Percentiles rank a stretch among this genome's conserved stretches.
These are phyloP conservation scores for Cossypha heuglini DNA, from an alignment of 2,797 vertebrate genomes.

Conservation along the genomic window DNA sequence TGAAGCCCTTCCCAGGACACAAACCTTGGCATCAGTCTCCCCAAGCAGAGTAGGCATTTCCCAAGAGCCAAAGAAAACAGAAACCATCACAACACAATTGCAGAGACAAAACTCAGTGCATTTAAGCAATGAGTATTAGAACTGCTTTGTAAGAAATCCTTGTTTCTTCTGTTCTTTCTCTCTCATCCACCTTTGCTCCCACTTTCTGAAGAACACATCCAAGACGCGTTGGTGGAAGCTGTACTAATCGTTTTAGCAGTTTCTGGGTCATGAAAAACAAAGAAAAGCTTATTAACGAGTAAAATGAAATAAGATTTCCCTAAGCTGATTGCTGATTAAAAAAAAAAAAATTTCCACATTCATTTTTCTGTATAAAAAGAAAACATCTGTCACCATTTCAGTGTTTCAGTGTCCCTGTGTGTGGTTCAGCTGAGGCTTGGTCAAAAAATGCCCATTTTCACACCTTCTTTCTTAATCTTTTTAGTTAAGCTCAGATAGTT, in stretches of 20 bases:
- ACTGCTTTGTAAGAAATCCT: neutral
- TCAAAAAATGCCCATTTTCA: conserved; percentile 30
- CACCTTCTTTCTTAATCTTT: conserved; percentile 34
- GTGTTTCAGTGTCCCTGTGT: neutral
- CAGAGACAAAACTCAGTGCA: neutral
- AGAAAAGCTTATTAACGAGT: conserved; percentile 67
- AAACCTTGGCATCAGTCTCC: neutral
- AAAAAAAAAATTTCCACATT: neutral
- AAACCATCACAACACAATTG: neutral
- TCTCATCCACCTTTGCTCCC: neutral
- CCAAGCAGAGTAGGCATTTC: neutral
- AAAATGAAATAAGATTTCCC: conserved; percentile 58
- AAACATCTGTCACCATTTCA: conserved; percentile 55
- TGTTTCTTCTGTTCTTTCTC: neutral
- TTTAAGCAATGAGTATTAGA: neutral
- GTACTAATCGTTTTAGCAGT: conserved; percentile 11
- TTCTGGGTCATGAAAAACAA: conserved; percentile 64
- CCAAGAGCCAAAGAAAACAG: neutral
- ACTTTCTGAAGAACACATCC: neutral
- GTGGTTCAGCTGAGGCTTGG: neutral
- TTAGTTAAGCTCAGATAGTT: neutral
- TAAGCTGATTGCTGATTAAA: conserved; percentile 51
- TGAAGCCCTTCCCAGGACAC: neutral
- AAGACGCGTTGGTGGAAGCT: neutral
- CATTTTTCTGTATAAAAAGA: conserved; percentile 27